A percentile compares a stretch with the other conserved stretches of the same genome.
These are phyloP conservation scores for Actinernus sp. DNA, from an alignment of 92 coral and sea anemone species.

Conservation along the genomic window DNA sequence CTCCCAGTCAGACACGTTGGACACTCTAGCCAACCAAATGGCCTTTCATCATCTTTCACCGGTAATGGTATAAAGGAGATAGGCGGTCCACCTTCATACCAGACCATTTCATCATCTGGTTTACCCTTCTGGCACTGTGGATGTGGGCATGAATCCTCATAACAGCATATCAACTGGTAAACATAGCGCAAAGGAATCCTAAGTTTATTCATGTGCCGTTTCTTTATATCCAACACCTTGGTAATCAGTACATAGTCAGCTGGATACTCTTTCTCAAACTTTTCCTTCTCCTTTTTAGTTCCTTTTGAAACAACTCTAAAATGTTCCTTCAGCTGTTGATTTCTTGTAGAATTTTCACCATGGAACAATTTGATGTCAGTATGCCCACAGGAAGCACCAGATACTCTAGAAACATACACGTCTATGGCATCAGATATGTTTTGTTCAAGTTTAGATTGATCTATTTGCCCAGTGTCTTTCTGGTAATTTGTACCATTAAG, in stretches of 20 bases:
- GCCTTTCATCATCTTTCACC: neutral
- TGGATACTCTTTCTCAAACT: constrained; percentile 10
- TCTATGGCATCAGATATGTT: constrained; percentile 36
- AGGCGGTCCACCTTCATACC: constrained; percentile 25
- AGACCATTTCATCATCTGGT: too few relatives aligned
- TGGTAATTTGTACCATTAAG: constrained; percentile 47
- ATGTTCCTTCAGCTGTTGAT: constrained; percentile 10
- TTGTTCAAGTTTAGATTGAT: constrained; percentile 30
- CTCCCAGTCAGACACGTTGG: constrained; percentile 5
- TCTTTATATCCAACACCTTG: constrained; percentile 11
- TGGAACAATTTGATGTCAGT: constrained; percentile 24
- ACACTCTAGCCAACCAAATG: constrained; percentile 4
- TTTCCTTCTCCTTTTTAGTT: constrained; percentile 14
- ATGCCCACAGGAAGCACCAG: constrained; percentile 25
- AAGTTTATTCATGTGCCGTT: too few relatives aligned
- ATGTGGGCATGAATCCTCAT: too few relatives aligned
- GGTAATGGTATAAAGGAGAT: constrained; percentile 10
- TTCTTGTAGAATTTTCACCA: constrained; percentile 24
- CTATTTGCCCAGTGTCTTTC: constrained; percentile 33
- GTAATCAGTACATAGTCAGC: constrained; percentile 4
- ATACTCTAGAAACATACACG: constrained; percentile 14
- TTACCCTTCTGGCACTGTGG: too few relatives aligned
- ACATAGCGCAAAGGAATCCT: constrained; percentile 12
- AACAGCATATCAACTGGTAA: neutral
- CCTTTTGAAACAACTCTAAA: constrained; percentile 2